Percentiles rank a stretch among this genome's conserved stretches.
These are phyloP conservation scores for Drosophila trapezifrons DNA, from an alignment of 1,140 invertebrate genomes.

Conservation along the genomic window DNA sequence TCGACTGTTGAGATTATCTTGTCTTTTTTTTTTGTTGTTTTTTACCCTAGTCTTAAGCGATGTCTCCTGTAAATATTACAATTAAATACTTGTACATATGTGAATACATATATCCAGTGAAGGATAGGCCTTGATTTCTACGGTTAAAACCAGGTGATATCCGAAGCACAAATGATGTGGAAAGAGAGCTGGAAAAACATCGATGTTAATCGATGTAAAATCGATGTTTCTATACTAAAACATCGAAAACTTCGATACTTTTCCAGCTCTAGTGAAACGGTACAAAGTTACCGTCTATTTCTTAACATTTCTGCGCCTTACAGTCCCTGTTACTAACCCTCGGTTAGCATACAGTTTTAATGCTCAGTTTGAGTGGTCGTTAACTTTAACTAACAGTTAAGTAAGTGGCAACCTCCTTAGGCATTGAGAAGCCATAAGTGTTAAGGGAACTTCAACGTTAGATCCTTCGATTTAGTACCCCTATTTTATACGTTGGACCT, in stretches of 20 bases:
- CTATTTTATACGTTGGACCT: not conserved
- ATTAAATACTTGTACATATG: slow-evolving; percentile 21
- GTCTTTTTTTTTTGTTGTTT: not conserved
- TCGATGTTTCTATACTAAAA: too few species aligned
- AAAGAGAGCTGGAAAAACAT: too few species aligned
- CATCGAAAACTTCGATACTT: too few species aligned
- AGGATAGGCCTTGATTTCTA: not conserved
- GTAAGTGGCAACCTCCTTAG: not conserved
- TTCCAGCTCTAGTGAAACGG: too few species aligned
- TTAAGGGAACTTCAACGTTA: not conserved
- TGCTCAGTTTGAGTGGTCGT: too few species aligned
- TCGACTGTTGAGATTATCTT: not conserved
- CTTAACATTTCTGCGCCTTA: too few species aligned
- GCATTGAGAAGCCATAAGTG: not conserved
- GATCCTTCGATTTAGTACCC: not conserved
- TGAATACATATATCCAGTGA: not conserved
- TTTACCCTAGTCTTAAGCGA: slow-evolving; percentile 15
- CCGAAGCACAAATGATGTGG: too few species aligned
- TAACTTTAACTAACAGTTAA: not conserved
- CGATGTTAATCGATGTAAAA: too few species aligned
- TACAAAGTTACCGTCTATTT: too few species aligned
- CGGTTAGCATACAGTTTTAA: too few species aligned
- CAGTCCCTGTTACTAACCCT: too few species aligned
- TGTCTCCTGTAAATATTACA: slow-evolving; percentile 28
- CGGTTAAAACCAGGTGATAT: not conserved